Conservation (phyloP, 1,140 invertebrate species). For the Aphaenogaster floridana region DNA sequence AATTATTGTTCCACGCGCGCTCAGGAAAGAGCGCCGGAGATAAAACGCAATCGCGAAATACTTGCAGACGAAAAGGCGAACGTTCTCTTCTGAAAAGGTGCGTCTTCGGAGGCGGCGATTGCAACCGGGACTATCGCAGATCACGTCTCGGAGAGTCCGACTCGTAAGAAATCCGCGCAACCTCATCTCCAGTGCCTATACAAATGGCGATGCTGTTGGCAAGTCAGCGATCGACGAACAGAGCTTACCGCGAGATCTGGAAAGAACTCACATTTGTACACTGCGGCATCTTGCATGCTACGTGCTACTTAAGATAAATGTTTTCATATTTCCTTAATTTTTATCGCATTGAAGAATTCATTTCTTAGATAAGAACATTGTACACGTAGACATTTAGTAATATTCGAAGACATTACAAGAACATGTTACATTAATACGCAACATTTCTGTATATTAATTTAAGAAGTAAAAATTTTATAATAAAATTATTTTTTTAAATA, state of each 20-base stretch:
- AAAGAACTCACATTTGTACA: not conserved
- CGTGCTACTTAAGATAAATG: not conserved
- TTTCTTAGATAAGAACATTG: not conserved
- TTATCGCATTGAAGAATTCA: not conserved
- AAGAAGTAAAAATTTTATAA: not conserved
- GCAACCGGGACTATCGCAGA: slow-evolving; percentile 22
- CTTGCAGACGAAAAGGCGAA: not conserved
- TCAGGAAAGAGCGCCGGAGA: not conserved
- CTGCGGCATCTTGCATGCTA: not conserved
- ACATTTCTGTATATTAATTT: not conserved
- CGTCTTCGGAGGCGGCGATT: not conserved
- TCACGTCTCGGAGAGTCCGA: not conserved
- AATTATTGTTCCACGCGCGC: slow-evolving; percentile 23
- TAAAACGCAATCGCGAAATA: slow-evolving; percentile 39
- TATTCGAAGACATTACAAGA: not conserved
- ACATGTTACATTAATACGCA: not conserved
- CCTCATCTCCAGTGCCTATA: slow-evolving; percentile 22
- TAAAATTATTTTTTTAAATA: not conserved
- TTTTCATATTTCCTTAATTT: not conserved
- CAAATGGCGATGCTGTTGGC: slow-evolving; percentile 30
- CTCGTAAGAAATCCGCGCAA: not conserved
- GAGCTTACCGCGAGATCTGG: not conserved
- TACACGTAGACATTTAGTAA: not conserved
- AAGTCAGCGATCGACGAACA: slow-evolving; percentile 21
- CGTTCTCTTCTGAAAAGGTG: slow-evolving; percentile 1